Base-by-base conservation (phyloP, 2,113 vertebrate genomes). In the Hippolais icterina region DNA sequence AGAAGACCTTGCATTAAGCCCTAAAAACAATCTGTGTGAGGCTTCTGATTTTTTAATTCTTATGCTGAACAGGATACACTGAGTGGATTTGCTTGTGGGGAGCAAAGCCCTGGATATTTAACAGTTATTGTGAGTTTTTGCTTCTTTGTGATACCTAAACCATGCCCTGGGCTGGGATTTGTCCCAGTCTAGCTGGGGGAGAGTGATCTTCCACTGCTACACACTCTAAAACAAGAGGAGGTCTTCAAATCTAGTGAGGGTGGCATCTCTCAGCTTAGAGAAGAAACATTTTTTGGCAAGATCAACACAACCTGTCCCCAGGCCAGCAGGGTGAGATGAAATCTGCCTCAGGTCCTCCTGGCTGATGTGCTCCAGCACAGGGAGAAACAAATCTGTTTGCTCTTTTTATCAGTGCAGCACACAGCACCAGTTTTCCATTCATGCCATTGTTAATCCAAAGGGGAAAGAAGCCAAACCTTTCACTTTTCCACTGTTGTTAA, bases 351-450 rank as follows among this genome's bases (percentile, higher is more conserved):
- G 50, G 29, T 83, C 37, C 44, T 92, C 22, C 63, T 60, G 74
- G 71, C 23, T 94, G 56, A 89, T 89, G 41, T 66, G 71, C 63
- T 81, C 56, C 90, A 94, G 52, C 61, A 28, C 29, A 1, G 1
- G 14, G 6, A 77, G 82, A 80, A 93, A 86, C 35, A 75, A 89
- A 63, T 61, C 35, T 88, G 57, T 85, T 93, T 93, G 78, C 57
- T 82, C 59, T 90, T 94, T 96, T 92, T 77, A 92, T 81, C 93
- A 56, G 75, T 56, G 71, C 54, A 83, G 54, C 29, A 42, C 63
- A 93, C 42, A 71, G 24, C 54, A 90, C 28, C 79, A 83, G 47
- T 96, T 97, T 97, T 95, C 93, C 93, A 86, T 95, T 95, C 93
- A 95, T 94, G 96, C 90, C 79, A 70, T 14, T 92, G 71, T 71